Evolutionary conservation across 1,140 invertebrate genomes (phyloP).

Genomic region (Acromyrmex heyeri): DNA sequence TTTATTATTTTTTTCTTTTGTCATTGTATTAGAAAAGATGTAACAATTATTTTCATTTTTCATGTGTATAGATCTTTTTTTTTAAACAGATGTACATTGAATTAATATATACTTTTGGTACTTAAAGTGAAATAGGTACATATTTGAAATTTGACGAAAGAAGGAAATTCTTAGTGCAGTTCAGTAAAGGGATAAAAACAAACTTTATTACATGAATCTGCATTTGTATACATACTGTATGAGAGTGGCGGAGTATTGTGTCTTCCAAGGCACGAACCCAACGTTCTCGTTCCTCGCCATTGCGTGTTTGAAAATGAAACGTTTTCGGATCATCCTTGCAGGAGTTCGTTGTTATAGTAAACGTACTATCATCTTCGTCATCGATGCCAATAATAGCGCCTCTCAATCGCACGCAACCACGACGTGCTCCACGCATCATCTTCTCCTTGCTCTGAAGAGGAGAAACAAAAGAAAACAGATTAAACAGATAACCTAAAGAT

Average conservation of each 20-base stretch:
- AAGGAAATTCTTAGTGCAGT: too few species aligned
- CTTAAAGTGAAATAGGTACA: too few species aligned
- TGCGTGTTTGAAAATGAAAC: slow-evolving; percentile 98
- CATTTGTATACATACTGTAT: slow-evolving; percentile 85
- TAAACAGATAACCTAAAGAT: neutral
- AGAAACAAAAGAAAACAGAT: neutral
- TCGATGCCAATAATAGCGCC: slow-evolving; percentile 99
- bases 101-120: too few species aligned
- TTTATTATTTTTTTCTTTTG: neutral
- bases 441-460: slow-evolving; percentile 97
- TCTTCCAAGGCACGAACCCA: slow-evolving; percentile 98
- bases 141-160: too few species aligned
- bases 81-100: too few species aligned
- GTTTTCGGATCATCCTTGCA: slow-evolving; percentile 95
- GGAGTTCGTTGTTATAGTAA: slow-evolving; percentile 96
- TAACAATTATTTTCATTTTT: neutral
- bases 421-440: slow-evolving; percentile 97
- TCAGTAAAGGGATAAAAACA: too few species aligned
- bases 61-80: too few species aligned
- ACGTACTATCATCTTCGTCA: slow-evolving; percentile 99
- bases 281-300: slow-evolving; percentile 96
- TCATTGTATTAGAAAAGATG: neutral
- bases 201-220: too few species aligned
- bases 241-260: slow-evolving; percentile 94
- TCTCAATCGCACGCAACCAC: slow-evolving; percentile 97